Base-by-base conservation (phyloP, 2,888 invertebrate genomes). In the Acanthosepion lycidas region DNA sequence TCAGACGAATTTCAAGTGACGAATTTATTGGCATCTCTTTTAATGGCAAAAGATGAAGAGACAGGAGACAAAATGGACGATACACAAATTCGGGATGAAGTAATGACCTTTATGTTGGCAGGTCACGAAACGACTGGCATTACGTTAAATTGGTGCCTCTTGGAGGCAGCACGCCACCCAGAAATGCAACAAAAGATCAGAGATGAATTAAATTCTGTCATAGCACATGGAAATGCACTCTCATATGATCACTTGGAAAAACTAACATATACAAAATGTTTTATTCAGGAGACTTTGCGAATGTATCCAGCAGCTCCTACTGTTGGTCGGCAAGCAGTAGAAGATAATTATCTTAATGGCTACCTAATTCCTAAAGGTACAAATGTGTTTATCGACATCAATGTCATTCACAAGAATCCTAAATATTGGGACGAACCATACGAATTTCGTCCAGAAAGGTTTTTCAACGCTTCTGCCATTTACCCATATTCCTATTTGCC, bases 51-150 rank as follows among this genome's bases (percentile, higher is more conserved):
- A 93, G 96, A 97, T 95, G 96, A 96, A 33, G 94, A 96, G 6
- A 92, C 92, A 18, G 96, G 96, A 5, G 95, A 95, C n/a, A 94
- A 94, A 26, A 94, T 97, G 91, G 95, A 95, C 3, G 96, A 96
- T 91, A 94, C 95, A 18, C 95, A 96, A 12, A 95, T 97, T 93
- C 95, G 96, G 94, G 96, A 96, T 53, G 96, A 97, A 91, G 96
- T 97, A 53, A 95, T 96, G 78, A 97, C 96, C 0, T 95, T 97
- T 94, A 95, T 97, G 94, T 95, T 96, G 93, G 97, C 97, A 93
- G 97, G 97, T 12, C 96, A 96, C 96, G 97, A 97, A 96, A 97
- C 97, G 8, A 97, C 96, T 26, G 96, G 96, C 94, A 95, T 95
- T 48, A 95, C 95, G 2, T 95, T 97, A 95, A 96, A 96, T 0